These are phyloP conservation scores for Pyrochroa serraticornis DNA, from an alignment of 2,888 invertebrate species.

Conservation along the genomic window DNA sequence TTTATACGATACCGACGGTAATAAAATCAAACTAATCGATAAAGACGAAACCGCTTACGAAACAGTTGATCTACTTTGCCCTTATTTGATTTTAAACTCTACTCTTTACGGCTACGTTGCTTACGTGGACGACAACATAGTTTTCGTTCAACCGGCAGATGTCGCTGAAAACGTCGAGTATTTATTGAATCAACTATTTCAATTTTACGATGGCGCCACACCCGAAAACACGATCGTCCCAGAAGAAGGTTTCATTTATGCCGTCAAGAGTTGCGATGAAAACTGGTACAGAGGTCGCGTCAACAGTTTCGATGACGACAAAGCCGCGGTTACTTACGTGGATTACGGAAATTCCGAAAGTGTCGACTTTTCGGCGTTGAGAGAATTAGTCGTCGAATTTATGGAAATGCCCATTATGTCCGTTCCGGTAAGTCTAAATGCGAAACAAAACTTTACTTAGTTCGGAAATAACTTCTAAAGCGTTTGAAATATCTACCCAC, in stretches of 20 bases:
- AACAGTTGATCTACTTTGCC: constrained; percentile 63
- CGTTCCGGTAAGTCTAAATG: constrained; percentile 40
- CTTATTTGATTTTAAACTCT: constrained; percentile 67
- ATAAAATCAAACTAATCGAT: constrained; percentile 60
- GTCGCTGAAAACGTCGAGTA: constrained; percentile 59
- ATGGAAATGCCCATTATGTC: constrained; percentile 45
- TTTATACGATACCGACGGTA: constrained; percentile 64
- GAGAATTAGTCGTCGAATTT: constrained; percentile 46
- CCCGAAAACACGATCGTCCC: constrained; percentile 55
- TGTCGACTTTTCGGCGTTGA: constrained; percentile 51
- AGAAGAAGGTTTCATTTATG: constrained; percentile 65
- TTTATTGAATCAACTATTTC: constrained; percentile 63
- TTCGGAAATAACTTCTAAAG: neutral
- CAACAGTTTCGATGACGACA: constrained; percentile 56
- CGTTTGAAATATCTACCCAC: too few relatives aligned
- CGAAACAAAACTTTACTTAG: neutral
- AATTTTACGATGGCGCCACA: constrained; percentile 62
- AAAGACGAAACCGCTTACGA: constrained; percentile 64
- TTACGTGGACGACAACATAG: constrained; percentile 63
- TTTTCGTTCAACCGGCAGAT: constrained; percentile 67
- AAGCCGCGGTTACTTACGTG: constrained; percentile 64
- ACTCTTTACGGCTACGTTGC: constrained; percentile 67
- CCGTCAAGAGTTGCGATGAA: constrained; percentile 62
- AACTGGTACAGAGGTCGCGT: constrained; percentile 76
- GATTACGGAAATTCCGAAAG: constrained; percentile 76